These are phyloP conservation scores for Caenorhabditis sulstoni DNA, from an alignment of 2,888 invertebrate genomes.

Conservation along the genomic window DNA sequence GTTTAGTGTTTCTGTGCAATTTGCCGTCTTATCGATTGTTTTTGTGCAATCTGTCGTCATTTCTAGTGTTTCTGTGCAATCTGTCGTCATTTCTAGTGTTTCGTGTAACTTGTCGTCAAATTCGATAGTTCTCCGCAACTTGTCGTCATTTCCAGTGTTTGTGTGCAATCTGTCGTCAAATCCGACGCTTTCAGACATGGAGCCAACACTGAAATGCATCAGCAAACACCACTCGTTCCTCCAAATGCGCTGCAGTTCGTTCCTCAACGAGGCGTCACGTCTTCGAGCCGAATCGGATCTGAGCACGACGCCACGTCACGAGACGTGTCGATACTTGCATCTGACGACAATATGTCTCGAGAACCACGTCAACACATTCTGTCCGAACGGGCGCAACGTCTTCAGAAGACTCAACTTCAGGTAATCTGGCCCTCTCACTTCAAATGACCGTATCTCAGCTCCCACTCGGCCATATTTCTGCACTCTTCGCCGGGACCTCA, in stretches of 20 bases:
- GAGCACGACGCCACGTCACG: slow-evolving; percentile 46
- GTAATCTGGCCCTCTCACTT: slow-evolving; percentile 6
- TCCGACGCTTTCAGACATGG: slow-evolving; percentile 64
- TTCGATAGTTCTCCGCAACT: no score
- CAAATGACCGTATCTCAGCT: no score
- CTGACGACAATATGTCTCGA: slow-evolving; percentile 70
- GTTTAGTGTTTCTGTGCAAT: no score
- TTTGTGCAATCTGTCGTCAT: no score
- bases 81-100: no score
- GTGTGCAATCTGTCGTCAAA: no score
- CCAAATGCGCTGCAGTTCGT: slow-evolving; percentile 67
- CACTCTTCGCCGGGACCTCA: no score
- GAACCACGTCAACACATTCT: slow-evolving; percentile 67
- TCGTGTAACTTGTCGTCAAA: no score
- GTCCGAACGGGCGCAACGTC: slow-evolving; percentile 58
- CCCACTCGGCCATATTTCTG: no score
- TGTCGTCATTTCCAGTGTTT: no score
- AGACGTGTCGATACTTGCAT: slow-evolving; percentile 63
- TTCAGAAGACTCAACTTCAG: slow-evolving; percentile 66
- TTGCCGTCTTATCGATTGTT: no score
- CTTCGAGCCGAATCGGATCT: slow-evolving; percentile 56
- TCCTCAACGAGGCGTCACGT: slow-evolving; percentile 66
- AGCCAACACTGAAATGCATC: slow-evolving; percentile 66
- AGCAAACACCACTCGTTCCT: slow-evolving; percentile 69
- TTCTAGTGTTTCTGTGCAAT: no score